Evolutionary conservation across 2,888 invertebrate species (phyloP).

Genomic region (Mylabris sibirica): DNA sequence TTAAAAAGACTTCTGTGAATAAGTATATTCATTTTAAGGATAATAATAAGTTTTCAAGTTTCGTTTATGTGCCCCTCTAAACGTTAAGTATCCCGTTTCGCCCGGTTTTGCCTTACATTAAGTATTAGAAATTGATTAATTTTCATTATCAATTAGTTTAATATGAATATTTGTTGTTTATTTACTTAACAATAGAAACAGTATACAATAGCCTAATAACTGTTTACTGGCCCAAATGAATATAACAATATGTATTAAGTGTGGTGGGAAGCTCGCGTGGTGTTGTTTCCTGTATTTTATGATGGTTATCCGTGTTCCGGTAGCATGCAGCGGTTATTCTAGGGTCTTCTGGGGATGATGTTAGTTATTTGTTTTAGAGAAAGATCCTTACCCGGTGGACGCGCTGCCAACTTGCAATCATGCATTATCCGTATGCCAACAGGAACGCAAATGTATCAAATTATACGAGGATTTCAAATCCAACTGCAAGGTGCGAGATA

Average conservation of each 20-base stretch:
- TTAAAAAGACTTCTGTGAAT: too few relatives aligned
- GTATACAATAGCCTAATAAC: constrained; percentile 19
- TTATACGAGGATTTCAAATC: constrained; percentile 87
- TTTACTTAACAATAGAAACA: constrained; percentile 15
- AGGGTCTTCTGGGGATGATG: constrained; percentile 14
- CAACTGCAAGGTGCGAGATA: constrained; percentile 85
- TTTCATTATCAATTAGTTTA: not conserved
- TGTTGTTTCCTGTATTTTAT: constrained; percentile 12
- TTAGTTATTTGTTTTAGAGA: constrained; percentile 68
- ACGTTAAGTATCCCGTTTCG: too few relatives aligned
- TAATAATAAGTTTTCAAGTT: too few relatives aligned
- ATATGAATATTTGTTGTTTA: not conserved
- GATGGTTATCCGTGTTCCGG: constrained; percentile 11
- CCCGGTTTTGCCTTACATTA: too few relatives aligned
- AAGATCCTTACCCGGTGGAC: constrained; percentile 89
- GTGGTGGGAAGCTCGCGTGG: constrained; percentile 11
- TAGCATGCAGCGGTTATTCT: constrained; percentile 11
- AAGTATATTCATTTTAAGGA: too few relatives aligned
- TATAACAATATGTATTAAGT: constrained; percentile 13
- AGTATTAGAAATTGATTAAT: not conserved
- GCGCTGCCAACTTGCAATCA: constrained; percentile 90
- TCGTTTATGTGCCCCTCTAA: too few relatives aligned
- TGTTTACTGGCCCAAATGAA: not conserved
- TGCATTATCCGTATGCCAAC: constrained; percentile 84
- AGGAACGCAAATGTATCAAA: constrained; percentile 80